phyloP scores from a whole-genome alignment of 1,140 invertebrate species.

The Venturia canescens region DNA sequence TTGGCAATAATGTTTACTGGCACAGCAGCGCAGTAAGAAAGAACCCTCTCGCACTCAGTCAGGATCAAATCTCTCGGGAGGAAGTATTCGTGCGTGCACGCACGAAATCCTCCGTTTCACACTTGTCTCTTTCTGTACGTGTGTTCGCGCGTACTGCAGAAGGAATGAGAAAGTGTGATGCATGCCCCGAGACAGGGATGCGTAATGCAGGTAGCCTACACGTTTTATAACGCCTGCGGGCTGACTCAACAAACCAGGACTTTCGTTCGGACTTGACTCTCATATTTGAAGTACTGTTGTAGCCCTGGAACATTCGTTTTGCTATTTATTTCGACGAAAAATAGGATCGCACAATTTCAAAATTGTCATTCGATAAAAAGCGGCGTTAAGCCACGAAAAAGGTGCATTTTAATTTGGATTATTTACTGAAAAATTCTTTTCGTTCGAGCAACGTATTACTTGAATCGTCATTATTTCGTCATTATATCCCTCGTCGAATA shows the following conservation, averaged over 20 bases:
- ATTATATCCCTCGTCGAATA: too few species aligned
- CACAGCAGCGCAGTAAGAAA: neutral
- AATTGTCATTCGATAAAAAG: too few species aligned
- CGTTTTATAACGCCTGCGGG: conserved; percentile 50
- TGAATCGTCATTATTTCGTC: too few species aligned
- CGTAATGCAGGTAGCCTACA: conserved; percentile 51
- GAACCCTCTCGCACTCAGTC: conserved; percentile 45
- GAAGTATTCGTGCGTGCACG: conserved; percentile 9
- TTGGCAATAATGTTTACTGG: conserved; percentile 44
- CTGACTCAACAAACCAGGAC: conserved; percentile 48
- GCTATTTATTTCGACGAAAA: too few species aligned
- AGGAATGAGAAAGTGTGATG: conserved; percentile 50
- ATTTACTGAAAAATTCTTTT: too few species aligned
- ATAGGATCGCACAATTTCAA: too few species aligned
- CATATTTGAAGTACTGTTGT: too few species aligned
- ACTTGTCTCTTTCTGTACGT: neutral
- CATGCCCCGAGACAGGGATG: conserved; percentile 40
- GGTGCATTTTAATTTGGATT: too few species aligned
- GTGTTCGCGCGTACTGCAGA: neutral
- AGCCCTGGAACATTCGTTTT: too few species aligned
- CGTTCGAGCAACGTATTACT: too few species aligned
- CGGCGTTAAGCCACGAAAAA: too few species aligned
- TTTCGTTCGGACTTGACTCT: conserved; percentile 11
- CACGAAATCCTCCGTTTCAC: neutral
- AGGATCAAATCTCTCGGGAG: neutral